Evolutionary conservation across 30 jellyfish, hydroid and myxozoan genomes (phyloP), one percentile per base, ranked within the genome.

Genomic region (Turritopsis rubra): DNA sequence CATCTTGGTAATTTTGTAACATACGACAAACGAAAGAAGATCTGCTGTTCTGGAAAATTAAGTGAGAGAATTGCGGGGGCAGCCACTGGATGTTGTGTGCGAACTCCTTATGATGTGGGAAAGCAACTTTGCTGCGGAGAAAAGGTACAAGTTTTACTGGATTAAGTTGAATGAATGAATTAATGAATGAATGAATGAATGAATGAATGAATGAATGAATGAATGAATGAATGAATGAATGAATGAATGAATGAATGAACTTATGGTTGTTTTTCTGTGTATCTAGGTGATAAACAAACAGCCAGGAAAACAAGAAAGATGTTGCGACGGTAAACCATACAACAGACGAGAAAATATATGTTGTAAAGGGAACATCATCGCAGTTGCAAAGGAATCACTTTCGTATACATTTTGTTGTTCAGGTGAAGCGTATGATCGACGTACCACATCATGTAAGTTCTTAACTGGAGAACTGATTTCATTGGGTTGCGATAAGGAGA

Each of bases 301-400:
- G 8, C 77, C 77, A 7, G 77, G 77, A 23, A 27, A 68, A 0
- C 77, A 68, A 68, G 77, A 68, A 68, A 23, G 77, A 19, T 68
- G 77, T 68, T 68, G 77, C 77, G 77, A 17, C 30, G 21, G 21
- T 27, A 68, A 27, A 68, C 77, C 77, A 68, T 68, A 68, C 77
- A 19, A 68, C 77, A 68, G 77, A 1, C 28, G 8, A 19, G 0
- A 23, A n/a, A 23, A 68, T 27, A 68, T 68, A 8, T 68, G 77
- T 68, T 68, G 77, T 19, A 16, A 68, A 0, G 30, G 30, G 16
- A 1, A 23, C 30, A 23, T 68, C 77, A 19, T n/a, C 16, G 22
- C 77, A n/a, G 31, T 68, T 27, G 19, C 16, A 7, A 23, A 17
- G 0, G 21, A 27, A 0, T 16, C 31, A n/a, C 31, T n/a, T n/a